phyloP scores from a whole-genome alignment of 2,797 vertebrate genomes.

The Pempheris klunzingeri region DNA sequence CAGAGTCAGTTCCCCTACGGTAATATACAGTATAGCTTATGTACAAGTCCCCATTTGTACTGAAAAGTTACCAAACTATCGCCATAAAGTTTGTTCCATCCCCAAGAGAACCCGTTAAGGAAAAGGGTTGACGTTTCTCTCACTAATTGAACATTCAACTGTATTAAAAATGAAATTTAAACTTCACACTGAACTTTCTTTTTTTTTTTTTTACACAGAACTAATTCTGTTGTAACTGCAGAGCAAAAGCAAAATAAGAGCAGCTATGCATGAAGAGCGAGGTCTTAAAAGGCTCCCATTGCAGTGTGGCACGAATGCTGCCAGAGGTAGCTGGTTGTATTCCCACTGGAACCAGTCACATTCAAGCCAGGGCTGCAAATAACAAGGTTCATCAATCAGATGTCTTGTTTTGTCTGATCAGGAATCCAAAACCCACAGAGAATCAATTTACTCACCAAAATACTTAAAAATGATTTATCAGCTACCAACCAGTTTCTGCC shows the following conservation, averaged over 20 bases:
- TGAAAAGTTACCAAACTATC: constrained; percentile 4
- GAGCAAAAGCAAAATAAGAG: background rate
- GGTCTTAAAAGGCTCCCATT: no score
- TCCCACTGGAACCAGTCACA: no score
- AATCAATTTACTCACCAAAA: background rate
- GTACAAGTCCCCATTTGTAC: background rate
- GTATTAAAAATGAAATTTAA: background rate
- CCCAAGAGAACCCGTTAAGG: background rate
- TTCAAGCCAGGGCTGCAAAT: background rate
- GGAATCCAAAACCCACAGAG: background rate
- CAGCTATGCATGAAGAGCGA: no score
- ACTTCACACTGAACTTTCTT: background rate
- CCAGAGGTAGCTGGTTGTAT: background rate
- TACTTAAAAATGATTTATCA: no score
- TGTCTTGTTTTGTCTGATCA: no score
- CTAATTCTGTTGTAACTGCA: background rate
- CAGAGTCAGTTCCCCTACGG: background rate
- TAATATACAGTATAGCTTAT: background rate
- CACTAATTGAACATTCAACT: constrained; percentile 4
- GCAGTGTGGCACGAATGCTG: no score
- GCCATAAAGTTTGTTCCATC: background rate
- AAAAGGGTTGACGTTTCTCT: background rate
- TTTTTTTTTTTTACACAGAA: background rate
- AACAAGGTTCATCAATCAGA: no score
- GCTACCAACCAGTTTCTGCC: no score